A percentile compares a stretch with the other conserved stretches of the same genome.
Evolutionary conservation across 92 coral and sea anemone species (phyloP).

Genomic region (Phymanthus crucifer): DNA sequence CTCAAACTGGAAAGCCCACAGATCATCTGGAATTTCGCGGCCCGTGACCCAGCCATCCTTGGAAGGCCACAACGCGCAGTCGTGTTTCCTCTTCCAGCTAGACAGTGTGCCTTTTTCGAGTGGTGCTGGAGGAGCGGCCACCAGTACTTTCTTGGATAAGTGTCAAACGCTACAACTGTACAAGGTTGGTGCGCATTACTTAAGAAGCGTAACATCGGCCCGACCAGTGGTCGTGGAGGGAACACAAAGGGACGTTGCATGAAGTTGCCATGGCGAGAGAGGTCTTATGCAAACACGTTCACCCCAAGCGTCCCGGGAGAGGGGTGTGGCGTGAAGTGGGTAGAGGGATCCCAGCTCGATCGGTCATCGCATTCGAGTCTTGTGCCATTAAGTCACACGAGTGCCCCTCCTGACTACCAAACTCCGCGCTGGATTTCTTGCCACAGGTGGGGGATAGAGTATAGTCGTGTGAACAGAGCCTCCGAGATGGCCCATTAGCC

Average conservation of each 20-base stretch:
- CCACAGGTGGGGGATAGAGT: constrained; percentile 44
- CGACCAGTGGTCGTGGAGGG: constrained; percentile 47
- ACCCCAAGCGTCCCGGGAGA: constrained; percentile 49
- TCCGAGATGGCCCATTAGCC: constrained; percentile 59
- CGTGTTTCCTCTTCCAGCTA: no score
- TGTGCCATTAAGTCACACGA: constrained; percentile 52
- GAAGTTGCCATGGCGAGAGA: not conserved
- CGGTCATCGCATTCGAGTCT: constrained; percentile 47
- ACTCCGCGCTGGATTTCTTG: constrained; percentile 8
- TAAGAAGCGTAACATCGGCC: constrained; percentile 43
- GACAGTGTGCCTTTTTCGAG: no score
- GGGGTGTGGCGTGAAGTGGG: constrained; percentile 41
- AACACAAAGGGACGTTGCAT: constrained; percentile 51
- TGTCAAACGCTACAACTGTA: constrained; percentile 38
- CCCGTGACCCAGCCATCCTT: no score
- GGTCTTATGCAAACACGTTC: constrained; percentile 42
- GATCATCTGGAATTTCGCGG: no score
- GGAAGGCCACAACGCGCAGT: no score
- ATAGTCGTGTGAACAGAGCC: constrained; percentile 40
- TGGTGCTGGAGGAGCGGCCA: no score
- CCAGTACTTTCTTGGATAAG: constrained; percentile 11
- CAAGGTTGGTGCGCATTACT: constrained; percentile 25
- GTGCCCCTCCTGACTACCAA: constrained; percentile 39
- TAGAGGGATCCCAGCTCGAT: constrained; percentile 28
- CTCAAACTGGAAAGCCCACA: no score